Evolutionary conservation across 2,113 vertebrate genomes (phyloP).

Genomic region (Corvus hawaiiensis): DNA sequence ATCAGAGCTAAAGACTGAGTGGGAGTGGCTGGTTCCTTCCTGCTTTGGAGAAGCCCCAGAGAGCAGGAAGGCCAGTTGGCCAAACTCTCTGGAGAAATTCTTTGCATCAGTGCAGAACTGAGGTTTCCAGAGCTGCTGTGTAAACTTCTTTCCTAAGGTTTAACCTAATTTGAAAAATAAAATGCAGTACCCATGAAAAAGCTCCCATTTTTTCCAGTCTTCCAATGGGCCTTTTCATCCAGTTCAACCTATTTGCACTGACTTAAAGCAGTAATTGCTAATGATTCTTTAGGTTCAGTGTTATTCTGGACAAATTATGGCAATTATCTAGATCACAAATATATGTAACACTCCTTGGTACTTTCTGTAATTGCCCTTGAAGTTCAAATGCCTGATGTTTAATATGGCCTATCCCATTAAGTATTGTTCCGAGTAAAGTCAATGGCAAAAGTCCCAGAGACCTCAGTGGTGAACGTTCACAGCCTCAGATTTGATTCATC

Average conservation of each 20-base stretch:
- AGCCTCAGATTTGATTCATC: not conserved
- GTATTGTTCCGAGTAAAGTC: not conserved
- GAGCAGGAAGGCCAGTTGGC: not conserved
- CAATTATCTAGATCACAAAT: constrained; percentile 36
- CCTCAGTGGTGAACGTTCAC: not conserved
- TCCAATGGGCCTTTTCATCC: not conserved
- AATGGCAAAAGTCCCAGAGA: not conserved
- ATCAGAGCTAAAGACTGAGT: not conserved
- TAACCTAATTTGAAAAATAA: not conserved
- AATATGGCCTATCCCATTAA: not conserved
- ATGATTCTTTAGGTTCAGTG: not conserved
- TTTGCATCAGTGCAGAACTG: not conserved
- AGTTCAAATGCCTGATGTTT: constrained; percentile 9
- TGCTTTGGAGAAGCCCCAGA: not conserved
- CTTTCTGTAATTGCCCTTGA: not conserved
- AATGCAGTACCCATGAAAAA: not conserved
- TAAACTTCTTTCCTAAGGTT: not conserved
- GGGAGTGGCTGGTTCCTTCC: not conserved
- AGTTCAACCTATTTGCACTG: not conserved
- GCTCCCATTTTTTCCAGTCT: not conserved
- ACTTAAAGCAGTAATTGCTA: not conserved
- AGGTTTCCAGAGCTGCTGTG: not conserved
- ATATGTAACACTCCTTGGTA: not conserved
- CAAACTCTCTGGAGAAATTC: not conserved
- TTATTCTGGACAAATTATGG: constrained; percentile 22